Evolutionary conservation across 1,140 invertebrate genomes (phyloP).

Genomic region (Littorina saxatilis): DNA sequence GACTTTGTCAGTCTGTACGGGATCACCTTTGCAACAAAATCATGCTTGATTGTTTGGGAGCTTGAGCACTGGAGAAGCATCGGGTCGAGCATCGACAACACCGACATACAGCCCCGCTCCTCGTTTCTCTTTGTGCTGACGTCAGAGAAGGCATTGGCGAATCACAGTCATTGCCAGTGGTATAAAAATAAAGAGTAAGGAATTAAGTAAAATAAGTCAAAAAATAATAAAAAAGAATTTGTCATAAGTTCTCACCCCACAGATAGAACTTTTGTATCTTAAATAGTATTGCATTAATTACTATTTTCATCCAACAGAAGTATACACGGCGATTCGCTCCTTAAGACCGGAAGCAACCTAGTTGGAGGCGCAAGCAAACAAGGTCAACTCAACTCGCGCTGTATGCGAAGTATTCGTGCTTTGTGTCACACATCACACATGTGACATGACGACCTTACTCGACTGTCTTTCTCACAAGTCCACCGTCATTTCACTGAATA

Average conservation of each 20-base stretch:
- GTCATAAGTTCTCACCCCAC: too few species aligned
- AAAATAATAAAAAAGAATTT: background rate
- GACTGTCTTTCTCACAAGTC: too few species aligned
- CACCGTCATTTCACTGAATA: too few species aligned
- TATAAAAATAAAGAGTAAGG: background rate
- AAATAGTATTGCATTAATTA: background rate
- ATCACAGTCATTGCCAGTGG: background rate
- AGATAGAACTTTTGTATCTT: background rate
- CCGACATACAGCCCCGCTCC: slow-evolving; percentile 2
- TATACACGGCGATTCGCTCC: background rate
- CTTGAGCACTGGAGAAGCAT: slow-evolving; percentile 21
- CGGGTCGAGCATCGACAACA: background rate
- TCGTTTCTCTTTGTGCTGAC: slow-evolving; percentile 27
- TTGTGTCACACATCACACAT: too few species aligned
- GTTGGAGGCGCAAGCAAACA: too few species aligned
- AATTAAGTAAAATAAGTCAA: background rate
- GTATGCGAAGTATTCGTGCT: too few species aligned
- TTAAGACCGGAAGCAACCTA: too few species aligned
- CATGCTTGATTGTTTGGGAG: background rate
- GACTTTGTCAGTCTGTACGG: slow-evolving; percentile 1
- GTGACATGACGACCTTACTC: too few species aligned
- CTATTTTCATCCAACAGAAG: background rate
- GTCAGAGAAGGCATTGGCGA: background rate
- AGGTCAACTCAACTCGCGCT: too few species aligned
- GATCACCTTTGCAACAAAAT: slow-evolving; percentile 9